Conservation (phyloP, 2,888 invertebrate species). For the Phymatocera aterrima region DNA sequence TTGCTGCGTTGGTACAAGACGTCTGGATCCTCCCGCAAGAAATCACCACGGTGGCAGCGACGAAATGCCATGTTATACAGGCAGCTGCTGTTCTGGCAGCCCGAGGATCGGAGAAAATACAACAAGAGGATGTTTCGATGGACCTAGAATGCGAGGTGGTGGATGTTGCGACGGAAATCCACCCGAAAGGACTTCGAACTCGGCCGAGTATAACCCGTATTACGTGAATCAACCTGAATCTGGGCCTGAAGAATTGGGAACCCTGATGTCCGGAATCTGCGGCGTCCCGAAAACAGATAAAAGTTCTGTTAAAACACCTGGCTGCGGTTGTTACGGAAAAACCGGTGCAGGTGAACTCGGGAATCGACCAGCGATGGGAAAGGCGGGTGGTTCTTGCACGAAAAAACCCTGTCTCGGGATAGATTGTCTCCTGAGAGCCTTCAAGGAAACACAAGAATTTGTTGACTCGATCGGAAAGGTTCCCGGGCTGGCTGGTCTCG, state of each 20-base stretch:
- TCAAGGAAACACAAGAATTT: conserved; percentile 66
- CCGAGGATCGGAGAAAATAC: neutral
- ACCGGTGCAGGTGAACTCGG: conserved; percentile 38
- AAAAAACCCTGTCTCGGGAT: conserved; percentile 61
- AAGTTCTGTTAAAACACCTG: conserved; percentile 42
- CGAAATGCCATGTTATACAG: conserved; percentile 25
- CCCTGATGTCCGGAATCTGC: conserved; percentile 52
- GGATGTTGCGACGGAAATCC: conserved; percentile 50
- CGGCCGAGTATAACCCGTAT: neutral
- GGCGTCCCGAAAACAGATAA: conserved; percentile 41
- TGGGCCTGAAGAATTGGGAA: conserved; percentile 48
- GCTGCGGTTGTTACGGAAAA: conserved; percentile 55
- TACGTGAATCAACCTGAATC: neutral
- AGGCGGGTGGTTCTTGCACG: conserved; percentile 50
- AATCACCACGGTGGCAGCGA: conserved; percentile 39
- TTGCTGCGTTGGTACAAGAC: conserved; percentile 49
- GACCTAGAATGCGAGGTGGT: conserved; percentile 59
- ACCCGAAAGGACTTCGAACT: neutral
- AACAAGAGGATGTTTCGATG: conserved; percentile 35
- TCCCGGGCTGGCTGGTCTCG: conserved; percentile 65
- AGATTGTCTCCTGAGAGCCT: conserved; percentile 63
- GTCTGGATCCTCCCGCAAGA: conserved; percentile 18
- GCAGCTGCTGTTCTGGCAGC: conserved; percentile 40
- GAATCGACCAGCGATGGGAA: conserved; percentile 13
- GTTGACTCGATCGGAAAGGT: conserved; percentile 67